Evolutionary conservation across 2,113 vertebrate genomes (phyloP).

Genomic region (Prinia subflava): DNA sequence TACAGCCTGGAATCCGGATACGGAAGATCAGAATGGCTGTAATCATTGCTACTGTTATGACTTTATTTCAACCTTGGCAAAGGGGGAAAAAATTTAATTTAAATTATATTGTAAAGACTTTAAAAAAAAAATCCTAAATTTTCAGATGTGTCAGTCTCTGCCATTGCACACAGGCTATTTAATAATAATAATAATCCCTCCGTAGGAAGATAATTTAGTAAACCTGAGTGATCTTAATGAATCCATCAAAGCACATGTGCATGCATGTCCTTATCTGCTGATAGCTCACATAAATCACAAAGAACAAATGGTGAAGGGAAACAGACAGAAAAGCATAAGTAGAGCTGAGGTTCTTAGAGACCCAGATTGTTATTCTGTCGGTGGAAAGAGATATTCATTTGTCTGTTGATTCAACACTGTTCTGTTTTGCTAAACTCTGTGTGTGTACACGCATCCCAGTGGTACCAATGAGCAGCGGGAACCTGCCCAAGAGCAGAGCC

Average conservation of each 20-base stretch:
- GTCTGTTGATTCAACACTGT: background rate
- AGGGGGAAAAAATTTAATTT: background rate
- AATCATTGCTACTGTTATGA: background rate
- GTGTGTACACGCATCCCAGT: background rate
- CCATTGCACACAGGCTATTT: background rate
- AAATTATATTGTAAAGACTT: background rate
- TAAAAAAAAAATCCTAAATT: background rate
- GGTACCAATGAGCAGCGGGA: background rate
- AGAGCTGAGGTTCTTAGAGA: background rate
- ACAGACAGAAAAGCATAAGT: background rate
- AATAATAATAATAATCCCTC: background rate
- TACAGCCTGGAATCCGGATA: constrained; percentile 2
- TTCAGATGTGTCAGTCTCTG: background rate
- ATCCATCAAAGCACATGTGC: background rate
- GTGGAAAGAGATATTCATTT: background rate
- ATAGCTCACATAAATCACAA: background rate
- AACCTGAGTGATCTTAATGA: background rate
- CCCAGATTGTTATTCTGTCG: background rate
- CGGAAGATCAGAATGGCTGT: constrained; percentile 37
- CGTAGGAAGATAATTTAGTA: background rate
- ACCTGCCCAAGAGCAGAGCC: background rate
- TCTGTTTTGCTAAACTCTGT: background rate
- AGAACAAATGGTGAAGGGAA: background rate
- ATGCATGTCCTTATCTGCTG: background rate
- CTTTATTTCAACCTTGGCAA: background rate